Base-by-base conservation (phyloP, 1,140 invertebrate species). In the Globodera rostochiensis region DNA sequence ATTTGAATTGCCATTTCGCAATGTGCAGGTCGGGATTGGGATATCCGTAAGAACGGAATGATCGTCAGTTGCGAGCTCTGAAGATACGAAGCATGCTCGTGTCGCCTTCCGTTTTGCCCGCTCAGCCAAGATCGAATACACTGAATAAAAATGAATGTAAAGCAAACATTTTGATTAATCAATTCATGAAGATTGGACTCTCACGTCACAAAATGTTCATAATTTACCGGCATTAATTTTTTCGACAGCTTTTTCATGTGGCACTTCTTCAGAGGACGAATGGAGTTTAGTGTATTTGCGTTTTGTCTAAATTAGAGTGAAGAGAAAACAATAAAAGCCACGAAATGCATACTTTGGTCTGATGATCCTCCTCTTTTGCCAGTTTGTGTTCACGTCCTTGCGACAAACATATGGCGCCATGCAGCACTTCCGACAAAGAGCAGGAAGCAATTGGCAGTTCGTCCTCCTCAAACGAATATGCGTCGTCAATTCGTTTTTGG, bases 21-120 rank as follows among this genome's bases (percentile, higher is more conserved):
- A 25, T 15, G 66, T 78, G 46, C 80, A 81, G 36, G 73, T 74
- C 9, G 80, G 53, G 9, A 71, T 47, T 19, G 80, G 80, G 47
- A 74, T 6, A 53, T 80, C 71, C n/a, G 60, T 53, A 15, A 76
- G 50, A n/a, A 69, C 79, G 50, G 70, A 49, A 46, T 80, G 53
- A 60, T 80, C 73, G 36, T 80, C 79, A 36, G 6, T 45, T 50
- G 79, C 79, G 36, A 76, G 2, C 77, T 80, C 79, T 15, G 70
- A 19, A 21, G 57, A 74, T 45, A 77, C 15, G n/a, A 77, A 74
- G 46, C 78, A 11, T 19, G 53, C 64, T n/a, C 73, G 1, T 11
- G 19, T n/a, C 77, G 79, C 50, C 21, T 57, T 80, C 50, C 25
- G 4, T 73, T 80, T 66, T 60, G 57, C 57, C 50, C 53, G 3